Evolutionary conservation across 2,113 vertebrate species (phyloP), one percentile per base, ranked within the genome.

Genomic region (Oncorhynchus masou): DNA sequence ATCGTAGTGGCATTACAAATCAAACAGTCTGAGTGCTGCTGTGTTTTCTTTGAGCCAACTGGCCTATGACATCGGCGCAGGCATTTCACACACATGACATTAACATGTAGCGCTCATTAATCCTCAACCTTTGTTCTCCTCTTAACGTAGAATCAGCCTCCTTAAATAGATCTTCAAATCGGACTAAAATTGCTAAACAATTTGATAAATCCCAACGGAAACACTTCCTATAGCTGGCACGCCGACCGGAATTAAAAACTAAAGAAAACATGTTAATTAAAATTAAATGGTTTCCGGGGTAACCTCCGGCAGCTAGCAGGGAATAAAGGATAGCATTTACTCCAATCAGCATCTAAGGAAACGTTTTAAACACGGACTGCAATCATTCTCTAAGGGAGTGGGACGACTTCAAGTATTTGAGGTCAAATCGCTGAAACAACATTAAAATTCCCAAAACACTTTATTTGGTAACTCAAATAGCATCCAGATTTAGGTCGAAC

Each of bases 341-440:
- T 80, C 69, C 75, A 75, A 77, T 80, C 79, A 80, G 69, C 48
- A 57, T 74, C 75, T 62, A 70, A 75, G 79, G 68, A 34, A 72
- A 80, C 49, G 57, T 74, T 73, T 81, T 72, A 81, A 81, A 72
- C 70, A 75, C 74, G 65, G 70, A 49, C 27, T 70, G 77, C 34
- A 25, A 11, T n/a, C n/a, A 34, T 29, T 69, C 62, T 31, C 68
- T 45, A 19, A 51, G 22, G n/a, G 12, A 16, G 24, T 48, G 57
- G 3, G 45, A 22, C 13, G 13, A 70, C 72, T 70, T 74, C 77
- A 65, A 79, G 27, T 60, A 75, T 29, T 70, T 48, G 57, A 77
- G 77, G 73, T 79, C 48, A 31, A 81, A 74, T 70, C 39, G 67
- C 71, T 62, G 75, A 70, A 71, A 72, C 69, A 71, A 71, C 74